Percentiles rank a stretch among this genome's conserved stretches.
These are phyloP conservation scores for Antitype chi DNA, from an alignment of 2,888 invertebrate genomes.

Conservation along the genomic window DNA sequence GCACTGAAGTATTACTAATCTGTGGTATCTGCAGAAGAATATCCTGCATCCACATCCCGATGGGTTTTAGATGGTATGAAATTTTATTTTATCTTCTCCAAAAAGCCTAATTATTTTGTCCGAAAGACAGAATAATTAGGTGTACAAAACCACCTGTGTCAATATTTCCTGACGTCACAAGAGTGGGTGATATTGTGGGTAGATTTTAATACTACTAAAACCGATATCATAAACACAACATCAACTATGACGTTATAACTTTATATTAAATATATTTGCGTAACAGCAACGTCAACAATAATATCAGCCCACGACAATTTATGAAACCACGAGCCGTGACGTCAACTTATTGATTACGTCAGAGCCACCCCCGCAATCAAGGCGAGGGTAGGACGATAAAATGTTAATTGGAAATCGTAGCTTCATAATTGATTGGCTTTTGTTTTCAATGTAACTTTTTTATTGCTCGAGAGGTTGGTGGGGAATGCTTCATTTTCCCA, in stretches of 20 bases:
- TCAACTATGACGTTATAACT: constrained; percentile 10
- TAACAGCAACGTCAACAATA: not conserved
- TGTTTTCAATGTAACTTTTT: constrained; percentile 35
- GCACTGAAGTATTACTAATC: not conserved
- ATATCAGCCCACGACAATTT: constrained; percentile 10
- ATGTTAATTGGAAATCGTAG: constrained; percentile 59
- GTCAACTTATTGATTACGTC: constrained; percentile 48
- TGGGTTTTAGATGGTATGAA: not conserved
- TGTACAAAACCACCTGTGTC: not conserved
- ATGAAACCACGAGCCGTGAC: constrained; percentile 2
- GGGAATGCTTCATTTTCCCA: not conserved
- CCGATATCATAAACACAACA: not conserved
- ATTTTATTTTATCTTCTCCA: too few relatives aligned
- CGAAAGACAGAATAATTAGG: not conserved
- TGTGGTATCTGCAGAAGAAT: not conserved
- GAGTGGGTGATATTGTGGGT: not conserved
- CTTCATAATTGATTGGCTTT: constrained; percentile 45
- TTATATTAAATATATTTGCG: constrained; percentile 11
- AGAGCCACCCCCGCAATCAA: constrained; percentile 38
- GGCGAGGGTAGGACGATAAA: constrained; percentile 50
- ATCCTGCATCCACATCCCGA: not conserved
- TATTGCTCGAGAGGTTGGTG: not conserved
- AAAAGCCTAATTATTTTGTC: not conserved
- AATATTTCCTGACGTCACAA: not conserved
- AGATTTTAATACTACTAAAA: not conserved